Evolutionary conservation across 1,140 invertebrate species (phyloP), one percentile per base, ranked within the genome.

Genomic region (Cydia amplana): DNA sequence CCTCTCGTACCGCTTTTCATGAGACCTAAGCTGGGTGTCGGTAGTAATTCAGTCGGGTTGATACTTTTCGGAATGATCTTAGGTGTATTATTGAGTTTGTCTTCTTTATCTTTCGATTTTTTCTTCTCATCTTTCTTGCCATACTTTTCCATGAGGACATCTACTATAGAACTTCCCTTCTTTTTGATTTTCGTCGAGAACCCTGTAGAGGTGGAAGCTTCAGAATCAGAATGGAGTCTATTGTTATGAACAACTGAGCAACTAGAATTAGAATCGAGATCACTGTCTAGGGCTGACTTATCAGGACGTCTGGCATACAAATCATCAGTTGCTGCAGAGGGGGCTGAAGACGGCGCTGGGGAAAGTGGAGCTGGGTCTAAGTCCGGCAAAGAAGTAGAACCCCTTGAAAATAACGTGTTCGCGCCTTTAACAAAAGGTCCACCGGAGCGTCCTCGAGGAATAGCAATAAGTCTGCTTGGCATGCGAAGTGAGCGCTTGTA

Each of bases 401-500:
- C 90, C 70, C 91, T 83, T 12, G 87, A 79, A 79, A 93, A 87
- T 60, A 87, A 83, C 43, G 78, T 78, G 23, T 80, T 82, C 10
- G 84, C 79, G n/a, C 83, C 83, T 79, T 86, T 85, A 28, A 79
- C 79, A 75, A 91, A 93, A 18, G 91, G 89, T 6, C 89, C 90
- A 46, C 87, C 91, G 25, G 91, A 91, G 28, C 89, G 82, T 16
- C 91, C 91, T 77, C 89, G 83, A 25, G 96, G 95, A 7, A 97
- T 96, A 6, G 95, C 96, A 75, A 97, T 97, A 49, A 97, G 89
- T 77, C 95, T 94, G 14, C 95, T 91, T 2, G 97, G 96, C 94
- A 97, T 97, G 74, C 97, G 94, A 1, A 97, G 88, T 0, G 96
- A 96, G 78, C 95, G 94, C 87, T 97, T 97, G 80, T 96, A 97